Base-by-base conservation (phyloP, 35 echinoderm and acorn worm species). In the Apostichopus californicus region DNA sequence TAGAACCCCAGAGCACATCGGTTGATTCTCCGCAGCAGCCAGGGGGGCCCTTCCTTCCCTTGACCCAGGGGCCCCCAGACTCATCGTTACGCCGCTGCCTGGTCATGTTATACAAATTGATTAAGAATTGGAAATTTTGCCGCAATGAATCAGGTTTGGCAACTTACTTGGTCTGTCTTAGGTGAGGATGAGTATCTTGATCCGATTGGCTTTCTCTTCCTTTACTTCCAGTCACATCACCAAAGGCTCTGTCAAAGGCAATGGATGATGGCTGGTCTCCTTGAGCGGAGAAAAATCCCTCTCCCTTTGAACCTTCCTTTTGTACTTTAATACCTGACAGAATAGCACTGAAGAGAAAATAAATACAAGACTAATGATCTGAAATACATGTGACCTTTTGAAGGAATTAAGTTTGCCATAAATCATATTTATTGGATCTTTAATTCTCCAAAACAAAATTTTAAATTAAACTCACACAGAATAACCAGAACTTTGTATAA, bases 121-220 rank as follows among this genome's bases (percentile, higher is more conserved):
- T 34, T 46, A 46, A 46, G 34, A 3, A 46, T 3, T 46, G 34
- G 34, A 46, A 46, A 2, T 46, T 46, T 46, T 46, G 1, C 34
- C 34, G 34, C 34, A 46, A 46, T 3, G 34, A 46, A 46, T 46
- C 68, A 72, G n/a, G 6, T 3, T 6, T 12, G 68, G n/a, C 12
- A 72, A 70, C 94, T 82, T 93, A 95, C 94, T 90, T 95, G 53
- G 78, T 87, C 56, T 93, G 92, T 53, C 94, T 81, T 89, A 90
- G 55, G 46, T 93, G 66, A 5, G 92, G 87, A 63, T 89, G 24
- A 21, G 15, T 28, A 17, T 87, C 55, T 14, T 55, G 22, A 13
- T 82, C 54, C 8, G 59, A 21, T 28, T 70, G 23, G 46, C 24
- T 9, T 77, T 87, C 23, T 85, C 13, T 57, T 8, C 57, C 12